These are phyloP conservation scores for Corella eumyota DNA, from an alignment of 23 tunicate genomes.

Conservation along the genomic window DNA sequence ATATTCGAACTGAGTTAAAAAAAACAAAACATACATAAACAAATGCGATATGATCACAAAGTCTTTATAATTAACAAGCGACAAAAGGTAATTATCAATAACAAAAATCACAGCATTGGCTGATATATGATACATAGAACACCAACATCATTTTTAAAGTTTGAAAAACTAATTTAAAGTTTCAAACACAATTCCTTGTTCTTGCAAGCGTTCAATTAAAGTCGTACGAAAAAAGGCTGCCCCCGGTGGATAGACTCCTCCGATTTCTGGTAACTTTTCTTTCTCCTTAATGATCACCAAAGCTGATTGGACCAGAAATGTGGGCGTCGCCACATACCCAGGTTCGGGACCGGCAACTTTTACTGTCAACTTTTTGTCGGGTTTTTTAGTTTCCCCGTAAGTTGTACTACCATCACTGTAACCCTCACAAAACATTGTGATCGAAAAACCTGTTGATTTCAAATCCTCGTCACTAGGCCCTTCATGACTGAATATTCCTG, in stretches of 20 bases:
- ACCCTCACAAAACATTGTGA: slow-evolving; percentile 71
- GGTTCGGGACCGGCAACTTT: slow-evolving; percentile 76
- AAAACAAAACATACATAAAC: too few species aligned
- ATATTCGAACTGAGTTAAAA: too few species aligned
- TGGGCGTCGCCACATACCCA: slow-evolving; percentile 82
- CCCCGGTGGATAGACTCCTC: slow-evolving; percentile 80
- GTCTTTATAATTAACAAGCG: too few species aligned
- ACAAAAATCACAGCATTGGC: too few species aligned
- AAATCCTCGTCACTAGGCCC: slow-evolving; percentile 75
- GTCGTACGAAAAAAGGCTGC: slow-evolving; percentile 55
- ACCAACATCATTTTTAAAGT: too few species aligned
- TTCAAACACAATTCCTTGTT: slow-evolving; percentile 53
- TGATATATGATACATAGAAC: too few species aligned
- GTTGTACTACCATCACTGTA: slow-evolving; percentile 10
- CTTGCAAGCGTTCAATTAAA: slow-evolving; percentile 35
- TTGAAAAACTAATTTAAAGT: slow-evolving; percentile 15
- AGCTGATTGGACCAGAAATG: slow-evolving; percentile 54
- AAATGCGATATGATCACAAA: too few species aligned
- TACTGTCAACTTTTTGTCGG: slow-evolving; percentile 37
- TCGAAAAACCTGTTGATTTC: slow-evolving; percentile 34
- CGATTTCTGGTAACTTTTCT: slow-evolving; percentile 39
- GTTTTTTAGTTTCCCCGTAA: slow-evolving; percentile 5
- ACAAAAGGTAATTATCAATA: too few species aligned
- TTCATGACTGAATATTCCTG: slow-evolving; percentile 52
- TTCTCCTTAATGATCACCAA: slow-evolving; percentile 41